Evolutionary conservation across 2,113 vertebrate species (phyloP).

Genomic region (Phalacrocorax carbo): DNA sequence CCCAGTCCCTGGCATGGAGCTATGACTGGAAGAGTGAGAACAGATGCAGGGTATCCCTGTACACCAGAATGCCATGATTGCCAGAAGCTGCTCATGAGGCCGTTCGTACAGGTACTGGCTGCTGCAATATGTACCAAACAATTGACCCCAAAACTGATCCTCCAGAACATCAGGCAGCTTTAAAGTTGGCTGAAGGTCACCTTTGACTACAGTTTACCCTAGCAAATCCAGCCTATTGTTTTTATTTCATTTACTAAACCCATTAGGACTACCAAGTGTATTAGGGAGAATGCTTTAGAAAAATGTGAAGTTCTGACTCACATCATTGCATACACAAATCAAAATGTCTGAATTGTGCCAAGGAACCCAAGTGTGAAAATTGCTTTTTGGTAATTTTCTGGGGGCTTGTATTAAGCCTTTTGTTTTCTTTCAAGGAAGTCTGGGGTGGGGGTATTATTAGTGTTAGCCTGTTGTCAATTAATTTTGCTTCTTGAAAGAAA

Average conservation of each 20-base stretch:
- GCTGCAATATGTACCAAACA: not conserved
- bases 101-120: accelerated
- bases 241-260: not conserved
- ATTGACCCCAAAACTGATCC: not conserved
- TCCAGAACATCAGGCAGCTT: not conserved
- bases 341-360: not conserved
- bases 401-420: not conserved
- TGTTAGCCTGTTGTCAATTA: not conserved
- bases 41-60: not conserved
- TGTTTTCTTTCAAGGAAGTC: not conserved
- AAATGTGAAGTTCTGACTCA: not conserved
- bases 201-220: not conserved
- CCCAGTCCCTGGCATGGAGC: not conserved
- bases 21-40: not conserved
- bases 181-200: not conserved
- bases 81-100: not conserved
- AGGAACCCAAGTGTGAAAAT: not conserved
- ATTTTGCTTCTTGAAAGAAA: constrained; percentile 2
- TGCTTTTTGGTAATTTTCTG: not conserved
- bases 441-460: not conserved
- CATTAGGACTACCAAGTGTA: not conserved
- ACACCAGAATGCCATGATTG: not conserved
- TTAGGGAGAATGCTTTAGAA: not conserved
- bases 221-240: not conserved
- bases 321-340: not conserved